phyloP scores from a whole-genome alignment of 2,888 invertebrate genomes.

The Orthonevra nobilis region DNA sequence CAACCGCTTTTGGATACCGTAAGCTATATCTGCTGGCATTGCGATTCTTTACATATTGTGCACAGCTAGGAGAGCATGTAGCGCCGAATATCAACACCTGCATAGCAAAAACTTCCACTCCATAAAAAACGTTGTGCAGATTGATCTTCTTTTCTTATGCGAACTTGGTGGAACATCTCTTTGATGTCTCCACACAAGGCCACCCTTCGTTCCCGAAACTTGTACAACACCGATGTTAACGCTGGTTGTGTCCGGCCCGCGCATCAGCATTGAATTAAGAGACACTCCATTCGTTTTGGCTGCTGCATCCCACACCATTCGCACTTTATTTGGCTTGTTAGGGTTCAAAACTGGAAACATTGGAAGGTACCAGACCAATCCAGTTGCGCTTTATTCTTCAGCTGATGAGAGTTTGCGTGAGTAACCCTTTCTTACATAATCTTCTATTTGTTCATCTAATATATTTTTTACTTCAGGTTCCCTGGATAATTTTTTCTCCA shows the following conservation, averaged over 20 bases:
- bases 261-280: constrained; percentile 73
- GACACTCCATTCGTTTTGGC: constrained; percentile 70
- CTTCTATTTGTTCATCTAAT: constrained; percentile 28
- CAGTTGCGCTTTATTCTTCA: no score
- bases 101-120: constrained; percentile 71
- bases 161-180: no score
- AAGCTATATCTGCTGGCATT: constrained; percentile 67
- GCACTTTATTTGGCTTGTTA: constrained; percentile 72
- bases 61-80: no score
- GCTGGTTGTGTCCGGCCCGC: constrained; percentile 74
- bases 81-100: constrained; percentile 71
- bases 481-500: constrained; percentile 58
- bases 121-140: constrained; percentile 74
- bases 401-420: constrained; percentile 44
- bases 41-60: constrained; percentile 69
- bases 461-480: constrained; percentile 18
- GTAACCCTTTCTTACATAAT: constrained; percentile 46
- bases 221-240: constrained; percentile 74
- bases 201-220: constrained; percentile 74
- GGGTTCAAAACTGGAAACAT: no score
- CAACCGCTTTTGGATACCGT: constrained; percentile 57
- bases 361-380: constrained; percentile 72
- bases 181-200: constrained; percentile 75
- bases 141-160: constrained; percentile 62
- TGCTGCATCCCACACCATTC: constrained; percentile 75